These are phyloP conservation scores for Callospermophilus lateralis DNA, from an alignment of 2,113 vertebrate genomes.

Conservation along the genomic window DNA sequence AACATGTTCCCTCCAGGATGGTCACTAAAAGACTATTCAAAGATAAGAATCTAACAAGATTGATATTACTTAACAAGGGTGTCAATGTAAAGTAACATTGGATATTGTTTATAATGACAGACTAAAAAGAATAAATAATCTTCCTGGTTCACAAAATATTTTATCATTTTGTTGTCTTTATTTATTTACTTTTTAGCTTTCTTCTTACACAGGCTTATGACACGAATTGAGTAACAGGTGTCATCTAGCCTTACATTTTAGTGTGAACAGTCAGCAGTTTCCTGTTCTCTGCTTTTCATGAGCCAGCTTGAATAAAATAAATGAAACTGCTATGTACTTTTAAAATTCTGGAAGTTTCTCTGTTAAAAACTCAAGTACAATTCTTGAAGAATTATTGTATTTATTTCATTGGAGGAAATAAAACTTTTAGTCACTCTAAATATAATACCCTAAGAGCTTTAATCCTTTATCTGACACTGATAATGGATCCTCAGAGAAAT, in stretches of 20 bases:
- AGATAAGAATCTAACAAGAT: background rate
- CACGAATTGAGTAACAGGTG: background rate
- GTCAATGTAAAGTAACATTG: background rate
- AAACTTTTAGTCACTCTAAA: too few relatives aligned
- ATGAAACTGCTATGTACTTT: background rate
- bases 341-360: too few relatives aligned
- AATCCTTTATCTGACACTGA: too few relatives aligned
- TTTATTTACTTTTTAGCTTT: background rate
- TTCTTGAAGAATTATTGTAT: background rate
- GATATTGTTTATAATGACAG: background rate
- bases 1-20: background rate
- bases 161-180: background rate
- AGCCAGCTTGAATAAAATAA: background rate
- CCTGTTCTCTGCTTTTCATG: background rate
- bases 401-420: background rate
- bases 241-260: background rate
- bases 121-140: background rate
- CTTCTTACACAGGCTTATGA: background rate
- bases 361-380: too few relatives aligned
- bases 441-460: too few relatives aligned
- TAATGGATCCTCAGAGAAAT: background rate
- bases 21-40: background rate
- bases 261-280: background rate
- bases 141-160: background rate
- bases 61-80: background rate